Evolutionary conservation across 35 echinoderm and acorn worm genomes (phyloP), one percentile per base, ranked within the genome.

Genomic region (Amphiura filiformis): DNA sequence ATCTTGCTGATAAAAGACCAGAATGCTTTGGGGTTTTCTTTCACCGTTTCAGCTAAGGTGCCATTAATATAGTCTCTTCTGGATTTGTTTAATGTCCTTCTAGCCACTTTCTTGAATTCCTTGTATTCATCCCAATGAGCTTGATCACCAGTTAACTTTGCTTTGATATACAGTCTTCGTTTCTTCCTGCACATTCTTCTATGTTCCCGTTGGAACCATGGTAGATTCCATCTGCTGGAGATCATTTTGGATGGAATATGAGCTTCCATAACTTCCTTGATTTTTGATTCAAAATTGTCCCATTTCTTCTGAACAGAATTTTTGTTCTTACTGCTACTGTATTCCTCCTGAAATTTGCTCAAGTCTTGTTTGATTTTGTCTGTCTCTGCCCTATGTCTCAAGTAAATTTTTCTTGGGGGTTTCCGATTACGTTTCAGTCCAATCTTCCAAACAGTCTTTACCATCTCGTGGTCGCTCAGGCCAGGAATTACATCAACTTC

Each of bases 141-240:
- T 75, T 34, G 83, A 22, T 36, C 26, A 18, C 56, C 83, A 75
- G 52, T 65, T 36, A 9, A 34, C 31, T 85, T 85, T 22, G 83
- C 83, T 85, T 83, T 85, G 57, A 70, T 85, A 56, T 85, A 85
- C 36, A 85, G 36, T 28, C 61, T 70, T n/a, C 35, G 44, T 85
- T 85, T 85, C 61, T 85, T 85, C 1, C 83, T 85, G 31, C 31
- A 85, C 12, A 32, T 34, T 39, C 83, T 37, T 70, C 83, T 32
- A 57, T 75, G 57, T 36, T 65, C 38, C 1, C 83, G 65, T 36
- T 75, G 32, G 70, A 70, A 85, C 83, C 83, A 85, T 64, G 83
- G 83, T 11, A 85, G 83, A 18, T 85, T 85, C 70, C 56, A 70
- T 75, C 34, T 85, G 32, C 47, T 41, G 5, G 15, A 65, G 26